Percentiles rank a stretch among this genome's conserved stretches.
Evolutionary conservation across 2,888 invertebrate genomes (phyloP).

Genomic region (Antheraea assamensis): DNA sequence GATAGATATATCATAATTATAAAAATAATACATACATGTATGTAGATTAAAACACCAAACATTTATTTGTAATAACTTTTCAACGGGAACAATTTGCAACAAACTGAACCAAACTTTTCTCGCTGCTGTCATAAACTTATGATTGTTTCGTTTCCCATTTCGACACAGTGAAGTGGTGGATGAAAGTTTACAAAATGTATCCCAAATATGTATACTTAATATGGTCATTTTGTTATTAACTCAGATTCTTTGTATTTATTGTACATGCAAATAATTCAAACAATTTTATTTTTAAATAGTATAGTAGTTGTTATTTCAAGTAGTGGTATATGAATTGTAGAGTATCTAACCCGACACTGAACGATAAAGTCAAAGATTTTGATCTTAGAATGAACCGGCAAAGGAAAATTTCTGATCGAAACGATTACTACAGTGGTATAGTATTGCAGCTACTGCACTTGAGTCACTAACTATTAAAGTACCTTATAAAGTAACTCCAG

Average conservation of each 20-base stretch:
- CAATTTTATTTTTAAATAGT: neutral
- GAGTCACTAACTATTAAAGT: too few relatives aligned
- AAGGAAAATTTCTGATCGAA: too few relatives aligned
- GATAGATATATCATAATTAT: too few relatives aligned
- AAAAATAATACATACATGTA: too few relatives aligned
- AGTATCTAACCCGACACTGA: too few relatives aligned
- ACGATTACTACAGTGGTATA: too few relatives aligned
- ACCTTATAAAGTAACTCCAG: too few relatives aligned
- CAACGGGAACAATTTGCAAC: conserved; percentile 70
- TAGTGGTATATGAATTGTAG: too few relatives aligned
- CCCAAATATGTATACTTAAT: conserved; percentile 21
- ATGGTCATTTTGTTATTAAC: neutral
- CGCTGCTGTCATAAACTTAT: conserved; percentile 61
- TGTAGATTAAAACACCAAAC: neutral
- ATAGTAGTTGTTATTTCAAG: neutral
- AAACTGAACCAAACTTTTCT: conserved; percentile 57
- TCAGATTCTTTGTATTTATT: too few relatives aligned
- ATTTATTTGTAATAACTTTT: conserved; percentile 42
- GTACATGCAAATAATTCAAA: neutral
- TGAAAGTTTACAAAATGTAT: conserved; percentile 52
- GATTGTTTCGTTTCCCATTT: conserved; percentile 73
- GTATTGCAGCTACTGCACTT: too few relatives aligned
- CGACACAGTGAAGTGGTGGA: conserved; percentile 60
- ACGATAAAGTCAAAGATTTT: too few relatives aligned
- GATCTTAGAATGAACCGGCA: too few relatives aligned